Conservation (phyloP, 2,797 vertebrate genomes). For the Hapalemur alaotrensis region DNA sequence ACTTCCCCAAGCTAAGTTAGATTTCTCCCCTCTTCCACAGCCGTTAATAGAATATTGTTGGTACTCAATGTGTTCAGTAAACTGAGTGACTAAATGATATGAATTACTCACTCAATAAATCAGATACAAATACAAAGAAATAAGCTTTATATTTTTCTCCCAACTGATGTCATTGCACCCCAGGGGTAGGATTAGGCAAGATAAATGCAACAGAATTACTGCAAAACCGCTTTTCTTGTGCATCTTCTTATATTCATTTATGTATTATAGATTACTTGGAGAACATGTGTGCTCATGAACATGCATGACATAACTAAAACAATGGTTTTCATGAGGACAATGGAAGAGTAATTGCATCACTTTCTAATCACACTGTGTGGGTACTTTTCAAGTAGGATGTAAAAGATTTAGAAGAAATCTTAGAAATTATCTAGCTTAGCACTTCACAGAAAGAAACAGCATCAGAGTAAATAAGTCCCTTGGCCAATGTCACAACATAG, state of each 20-base stretch:
- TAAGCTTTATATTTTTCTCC: not conserved
- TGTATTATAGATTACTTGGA: not conserved
- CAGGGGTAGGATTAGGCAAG: not conserved
- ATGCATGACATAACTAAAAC: not conserved
- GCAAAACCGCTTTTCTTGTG: not conserved
- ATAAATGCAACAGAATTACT: not conserved
- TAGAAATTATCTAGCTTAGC: not conserved
- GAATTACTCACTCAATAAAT: not conserved
- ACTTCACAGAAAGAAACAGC: not conserved
- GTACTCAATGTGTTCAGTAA: not conserved
- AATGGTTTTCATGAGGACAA: not conserved
- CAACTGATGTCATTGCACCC: not conserved
- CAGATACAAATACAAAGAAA: not conserved
- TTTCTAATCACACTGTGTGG: not conserved
- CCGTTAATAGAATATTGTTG: not conserved
- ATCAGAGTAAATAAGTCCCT: not conserved
- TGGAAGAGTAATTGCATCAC: not conserved
- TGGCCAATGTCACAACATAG: not conserved
- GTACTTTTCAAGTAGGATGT: not conserved
- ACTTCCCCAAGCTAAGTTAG: not conserved
- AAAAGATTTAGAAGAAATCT: not conserved
- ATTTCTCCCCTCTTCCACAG: not conserved
- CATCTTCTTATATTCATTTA: not conserved
- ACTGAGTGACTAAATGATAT: not conserved
- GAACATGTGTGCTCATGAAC: not conserved